Evolutionary conservation across 2,888 invertebrate species (phyloP).

Genomic region (Stenchaetothrips biformis): DNA sequence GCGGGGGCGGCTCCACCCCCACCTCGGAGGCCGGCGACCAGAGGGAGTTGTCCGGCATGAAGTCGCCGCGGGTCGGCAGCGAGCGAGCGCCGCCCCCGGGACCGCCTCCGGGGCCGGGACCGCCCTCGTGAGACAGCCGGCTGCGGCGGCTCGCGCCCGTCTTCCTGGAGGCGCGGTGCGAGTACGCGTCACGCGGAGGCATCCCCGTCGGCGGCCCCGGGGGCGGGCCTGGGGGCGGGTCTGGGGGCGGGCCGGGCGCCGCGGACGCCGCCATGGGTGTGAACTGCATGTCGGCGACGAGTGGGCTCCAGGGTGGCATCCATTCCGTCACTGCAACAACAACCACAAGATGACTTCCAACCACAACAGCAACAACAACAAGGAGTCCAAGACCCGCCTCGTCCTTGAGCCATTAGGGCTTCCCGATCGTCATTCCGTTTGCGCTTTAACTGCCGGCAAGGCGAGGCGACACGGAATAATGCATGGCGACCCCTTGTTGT

Average conservation of each 20-base stretch:
- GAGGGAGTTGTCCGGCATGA: background rate
- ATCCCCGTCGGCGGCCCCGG: conserved; percentile 16
- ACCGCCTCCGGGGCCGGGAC: conserved; percentile 23
- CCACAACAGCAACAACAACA: too few species aligned
- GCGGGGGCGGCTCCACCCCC: conserved; percentile 27
- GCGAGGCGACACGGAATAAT: too few species aligned
- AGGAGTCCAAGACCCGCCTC: background rate
- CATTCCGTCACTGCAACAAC: conserved; percentile 38
- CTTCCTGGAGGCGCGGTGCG: background rate
- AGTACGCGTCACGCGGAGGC: background rate
- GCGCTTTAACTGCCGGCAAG: too few species aligned
- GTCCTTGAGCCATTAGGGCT: background rate
- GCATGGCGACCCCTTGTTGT: too few species aligned
- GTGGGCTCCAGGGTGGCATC: conserved; percentile 46
- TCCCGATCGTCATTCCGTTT: background rate
- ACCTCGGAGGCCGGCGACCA: conserved; percentile 30
- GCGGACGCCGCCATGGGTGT: conserved; percentile 27
- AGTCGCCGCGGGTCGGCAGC: background rate
- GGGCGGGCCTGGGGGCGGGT: conserved; percentile 24
- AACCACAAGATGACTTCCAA: too few species aligned
- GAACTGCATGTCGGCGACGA: conserved; percentile 44
- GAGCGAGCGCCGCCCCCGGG: background rate
- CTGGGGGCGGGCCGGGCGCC: conserved; percentile 30
- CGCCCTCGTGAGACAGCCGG: conserved; percentile 28
- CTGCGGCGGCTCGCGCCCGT: background rate